Evolutionary conservation across 2,113 vertebrate species (phyloP).

Genomic region (Pristiophorus japonicus): DNA sequence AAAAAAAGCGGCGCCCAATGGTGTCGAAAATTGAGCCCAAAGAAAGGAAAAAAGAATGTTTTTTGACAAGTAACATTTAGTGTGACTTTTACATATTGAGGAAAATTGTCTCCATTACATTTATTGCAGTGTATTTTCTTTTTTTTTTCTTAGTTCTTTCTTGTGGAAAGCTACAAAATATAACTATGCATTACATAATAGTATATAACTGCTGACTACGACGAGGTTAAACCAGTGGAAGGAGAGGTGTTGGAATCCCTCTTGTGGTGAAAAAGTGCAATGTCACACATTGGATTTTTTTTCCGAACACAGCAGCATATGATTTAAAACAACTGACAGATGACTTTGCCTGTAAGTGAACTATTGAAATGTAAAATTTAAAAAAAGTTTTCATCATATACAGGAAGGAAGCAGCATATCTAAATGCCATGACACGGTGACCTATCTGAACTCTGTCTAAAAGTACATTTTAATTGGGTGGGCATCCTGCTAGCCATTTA

Average conservation of each 20-base stretch:
- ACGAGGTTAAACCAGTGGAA: background rate
- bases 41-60: background rate
- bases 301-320: background rate
- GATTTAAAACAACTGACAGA: background rate
- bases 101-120: background rate
- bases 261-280: conserved; percentile 8
- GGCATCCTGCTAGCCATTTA: background rate
- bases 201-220: background rate
- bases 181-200: background rate
- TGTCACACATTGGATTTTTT: too few species aligned
- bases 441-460: background rate
- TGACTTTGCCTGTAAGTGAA: background rate
- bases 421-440: background rate
- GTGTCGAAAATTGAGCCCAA: too few species aligned
- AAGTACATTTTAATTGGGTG: background rate
- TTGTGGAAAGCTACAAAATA: background rate
- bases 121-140: background rate
- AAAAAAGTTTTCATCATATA: background rate
- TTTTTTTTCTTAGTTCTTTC: background rate
- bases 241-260: conserved; percentile 2
- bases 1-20: too few species aligned
- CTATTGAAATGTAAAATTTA: background rate
- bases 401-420: background rate
- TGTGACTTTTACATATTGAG: background rate
- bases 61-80: background rate